phyloP scores from a whole-genome alignment of 2,113 vertebrate genomes.

The Callocephalon fimbriatum region DNA sequence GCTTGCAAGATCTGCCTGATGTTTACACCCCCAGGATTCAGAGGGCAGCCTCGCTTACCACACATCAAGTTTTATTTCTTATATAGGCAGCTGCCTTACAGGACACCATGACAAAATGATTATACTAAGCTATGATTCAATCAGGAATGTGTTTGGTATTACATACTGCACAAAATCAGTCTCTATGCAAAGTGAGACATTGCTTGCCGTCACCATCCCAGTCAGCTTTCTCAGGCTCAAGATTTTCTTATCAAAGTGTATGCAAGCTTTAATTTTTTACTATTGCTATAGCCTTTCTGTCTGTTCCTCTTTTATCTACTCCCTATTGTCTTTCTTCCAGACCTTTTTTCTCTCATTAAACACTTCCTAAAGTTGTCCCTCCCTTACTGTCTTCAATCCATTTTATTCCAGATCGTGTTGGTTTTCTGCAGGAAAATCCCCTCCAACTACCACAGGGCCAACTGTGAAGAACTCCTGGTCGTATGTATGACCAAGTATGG shows the following conservation, averaged over 20 bases:
- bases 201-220: not conserved
- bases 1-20: not conserved
- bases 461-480: not conserved
- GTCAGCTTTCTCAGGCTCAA: not conserved
- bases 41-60: not conserved
- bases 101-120: not conserved
- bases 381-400: not conserved
- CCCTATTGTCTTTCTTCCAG: not conserved
- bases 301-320: not conserved
- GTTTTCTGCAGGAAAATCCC: not conserved
- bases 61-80: not conserved
- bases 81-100: not conserved
- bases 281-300: not conserved
- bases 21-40: not conserved
- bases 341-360: not conserved
- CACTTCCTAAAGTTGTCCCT: not conserved
- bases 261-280: not conserved
- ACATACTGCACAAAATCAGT: not conserved
- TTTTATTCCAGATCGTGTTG: not conserved
- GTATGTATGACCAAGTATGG: slow-evolving; percentile 56
- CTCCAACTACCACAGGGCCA: not conserved
- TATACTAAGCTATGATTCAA: not conserved
- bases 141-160: not conserved
- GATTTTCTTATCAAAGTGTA: not conserved
- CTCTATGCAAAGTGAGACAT: not conserved